Base-by-base conservation (phyloP, 2,888 invertebrate species). In the Drosophila recens region DNA sequence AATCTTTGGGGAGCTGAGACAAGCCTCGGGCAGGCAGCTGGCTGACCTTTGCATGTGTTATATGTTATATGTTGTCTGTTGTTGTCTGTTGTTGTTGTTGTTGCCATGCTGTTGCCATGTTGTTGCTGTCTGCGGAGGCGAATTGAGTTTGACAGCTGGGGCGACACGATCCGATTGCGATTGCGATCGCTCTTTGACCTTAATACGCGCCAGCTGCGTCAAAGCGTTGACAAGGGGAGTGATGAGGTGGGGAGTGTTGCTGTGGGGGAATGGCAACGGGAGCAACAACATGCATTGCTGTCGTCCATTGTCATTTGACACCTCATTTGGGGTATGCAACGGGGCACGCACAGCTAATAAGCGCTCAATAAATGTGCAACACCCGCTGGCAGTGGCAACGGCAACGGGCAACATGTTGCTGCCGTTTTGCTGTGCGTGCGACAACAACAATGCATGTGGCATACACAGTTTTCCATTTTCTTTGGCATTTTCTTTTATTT, bases 351-450 rank as follows among this genome's bases (percentile, higher is more conserved):
- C 71, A 77, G 71, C 90, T 90, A 90, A 90, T 90, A 90, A 90
- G 90, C 76, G 86, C 84, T 88, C 89, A 90, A 90, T 90, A 90
- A 90, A 90, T 90, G 90, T 89, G 87, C 78, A 90, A 85, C 90
- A 90, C 90, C 90, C 90, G 90, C 90, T 89, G 90, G 88, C 85
- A 81, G 67, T 65, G 17, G 58, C 58, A 58, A 58, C 57, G 27
- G 46, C 57, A 58, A 58, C 58, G 48, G 27, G 46, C 57, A 58
- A 58, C 58, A 58, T 56, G 62, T 42, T 49, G 62, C 15, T 42
- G 54, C 61, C 17, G 42, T 10, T 42, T 17, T 53, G 62, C 63
- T 68, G 79, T 79, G 80, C 80, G 82, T 81, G 82, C 82, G 72
- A 64, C 71, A 75, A 64, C 76, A 76, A 70, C 79, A 83, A 77